Base-by-base conservation (phyloP, 23 tunicate genomes). In the Corella eumyota region DNA sequence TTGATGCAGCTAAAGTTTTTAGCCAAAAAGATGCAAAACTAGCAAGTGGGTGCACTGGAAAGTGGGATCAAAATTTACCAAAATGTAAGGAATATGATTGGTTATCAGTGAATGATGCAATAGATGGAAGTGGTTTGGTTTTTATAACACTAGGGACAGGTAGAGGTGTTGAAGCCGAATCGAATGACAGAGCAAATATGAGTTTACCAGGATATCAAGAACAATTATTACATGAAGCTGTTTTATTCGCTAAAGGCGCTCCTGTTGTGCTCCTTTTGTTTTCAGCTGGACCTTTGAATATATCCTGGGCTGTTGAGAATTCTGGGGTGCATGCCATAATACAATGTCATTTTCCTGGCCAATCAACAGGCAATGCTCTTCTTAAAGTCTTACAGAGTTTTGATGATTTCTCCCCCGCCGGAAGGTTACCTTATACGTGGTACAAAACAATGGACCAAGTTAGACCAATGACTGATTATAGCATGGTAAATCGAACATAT, bases 71-170 rank as follows among this genome's bases (percentile, higher is more conserved):
- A 1, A 44, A 66, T 25, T 60, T 86, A 13, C 81, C 95, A 1
- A 56, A 47, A 20, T 86, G 95, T 55, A 1, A 21, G 21, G 30
- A 21, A 9, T 78, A 77, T 58, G 50, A 71, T 53, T 31, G 34
- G 9, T 30, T 13, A 11, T 58, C 26, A 2, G 72, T 86, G 11
- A 77, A 72, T 33, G 32, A 56, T 24, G 71, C 62, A 6, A 61
- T 86, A 44, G 68, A 76, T 19, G 86, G 67, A 22, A 47, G 60
- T 24, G 66, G 72, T 4, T 31, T 86, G 20, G 60, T 86, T 26
- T 50, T 86, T 19, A 77, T 86, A n/a, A 86, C 86, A n/a, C 29
- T 86, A 28, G 95, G 95, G 7, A 86, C 95, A 71, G 95, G 95
- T 86, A 31, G 22, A 60, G 78, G 67, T 25, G 31, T 86, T 2